Evolutionary conservation across 2,113 vertebrate species (phyloP), one percentile per base, ranked within the genome.

Genomic region (Peromyscus polionotus): DNA sequence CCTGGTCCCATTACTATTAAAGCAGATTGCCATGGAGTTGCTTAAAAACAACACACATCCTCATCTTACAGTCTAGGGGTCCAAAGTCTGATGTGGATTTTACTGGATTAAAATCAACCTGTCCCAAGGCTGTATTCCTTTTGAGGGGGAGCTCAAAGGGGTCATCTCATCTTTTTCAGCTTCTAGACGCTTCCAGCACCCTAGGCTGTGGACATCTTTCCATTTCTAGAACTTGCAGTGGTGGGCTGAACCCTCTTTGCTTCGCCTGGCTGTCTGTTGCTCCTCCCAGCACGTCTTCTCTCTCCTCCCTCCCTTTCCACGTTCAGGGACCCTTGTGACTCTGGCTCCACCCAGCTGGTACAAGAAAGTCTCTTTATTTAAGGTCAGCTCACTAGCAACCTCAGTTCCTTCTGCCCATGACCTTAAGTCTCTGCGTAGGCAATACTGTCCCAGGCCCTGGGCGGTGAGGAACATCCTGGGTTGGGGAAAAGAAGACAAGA

Each of bases 261-360:
- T 0, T n/a, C 0, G 4, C 6, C 17, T 39, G n/a, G 4, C 33
- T 31, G 6, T 59, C 33, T 31, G 36, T n/a, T 39, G 54, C 7
- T n/a, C n/a, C 14, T 14, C 1, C 1, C 17, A 4, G 36, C 91
- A 59, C 0, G 1, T n/a, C 89, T 83, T n/a, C 88, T 88, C 70
- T 9, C 17, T 77, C 59, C 11, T 31, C 39, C 11, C 12, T 39
- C 42, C 14, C 57, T 36, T 92, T 57, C 36, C 42, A 57, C 14
- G 13, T 17, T 17, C 9, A 70, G 68, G 57, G 14, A 36, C 57
- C 7, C 65, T 63, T 67, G 80, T 67, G 93, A 77, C 45, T 19
- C 1, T 33, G 20, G n/a, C 28, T 8, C 67, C 11, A 17, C 31
- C 36, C 24, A 12, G 7, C 5, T 36, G 76, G 42, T 2, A 4